Conservation (phyloP, 2,888 invertebrate genomes). For the Ceramica pisi region DNA sequence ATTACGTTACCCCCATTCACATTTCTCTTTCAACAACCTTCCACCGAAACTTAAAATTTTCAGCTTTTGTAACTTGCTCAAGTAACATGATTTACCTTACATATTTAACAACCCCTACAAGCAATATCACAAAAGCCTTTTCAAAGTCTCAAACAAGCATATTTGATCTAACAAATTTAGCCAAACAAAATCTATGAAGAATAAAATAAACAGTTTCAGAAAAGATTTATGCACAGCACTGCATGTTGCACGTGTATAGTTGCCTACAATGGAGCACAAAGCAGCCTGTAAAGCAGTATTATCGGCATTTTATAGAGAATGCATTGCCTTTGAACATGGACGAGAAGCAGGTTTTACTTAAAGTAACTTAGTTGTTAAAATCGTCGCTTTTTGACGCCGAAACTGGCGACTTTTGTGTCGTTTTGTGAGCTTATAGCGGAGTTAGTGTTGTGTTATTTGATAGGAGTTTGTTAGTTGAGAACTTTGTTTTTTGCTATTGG, state of each 20-base stretch:
- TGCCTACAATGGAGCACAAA: conserved; percentile 70
- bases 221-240: conserved; percentile 74
- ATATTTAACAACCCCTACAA: conserved; percentile 24
- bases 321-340: conserved; percentile 69
- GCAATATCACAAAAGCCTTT: conserved; percentile 28
- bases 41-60: not conserved
- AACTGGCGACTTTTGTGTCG: conserved; percentile 29
- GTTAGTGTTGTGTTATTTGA: conserved; percentile 22
- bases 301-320: conserved; percentile 77
- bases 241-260: conserved; percentile 54
- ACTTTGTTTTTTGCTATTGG: not conserved
- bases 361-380: conserved; percentile 57
- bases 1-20: too few relatives aligned
- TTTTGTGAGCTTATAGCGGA: conserved; percentile 28
- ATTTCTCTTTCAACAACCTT: not conserved
- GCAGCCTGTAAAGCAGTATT: conserved; percentile 71
- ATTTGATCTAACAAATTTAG: conserved; percentile 61
- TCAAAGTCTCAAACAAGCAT: conserved; percentile 34
- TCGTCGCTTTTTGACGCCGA: conserved; percentile 55
- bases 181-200: conserved; percentile 67
- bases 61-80: not conserved
- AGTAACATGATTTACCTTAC: conserved; percentile 8
- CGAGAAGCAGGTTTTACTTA: conserved; percentile 63
- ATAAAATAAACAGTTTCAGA: conserved; percentile 75
- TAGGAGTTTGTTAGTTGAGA: conserved; percentile 11